Evolutionary conservation across 2,113 vertebrate genomes (phyloP), one percentile per base, ranked within the genome.

Genomic region (Cyanoderma ruficeps): DNA sequence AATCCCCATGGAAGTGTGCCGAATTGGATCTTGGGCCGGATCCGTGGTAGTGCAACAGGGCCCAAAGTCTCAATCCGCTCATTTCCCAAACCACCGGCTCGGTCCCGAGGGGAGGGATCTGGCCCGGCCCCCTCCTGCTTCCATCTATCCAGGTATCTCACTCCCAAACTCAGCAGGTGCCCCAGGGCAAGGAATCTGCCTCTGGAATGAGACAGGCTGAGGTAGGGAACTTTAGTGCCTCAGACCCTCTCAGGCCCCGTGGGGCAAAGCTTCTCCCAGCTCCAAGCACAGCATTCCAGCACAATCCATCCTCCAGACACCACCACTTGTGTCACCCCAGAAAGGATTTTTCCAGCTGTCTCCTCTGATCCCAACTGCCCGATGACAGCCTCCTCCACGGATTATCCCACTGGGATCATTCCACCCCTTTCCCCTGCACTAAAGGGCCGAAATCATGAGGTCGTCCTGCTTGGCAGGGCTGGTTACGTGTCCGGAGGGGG

Each of bases 391-490:
- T 91, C 57, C 84, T 96, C 92, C 87, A 37, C n/a, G 65, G 11
- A n/a, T 87, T 83, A 90, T 87, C 94, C 95, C 94, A 91, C 94
- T 89, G 6, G 92, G 92, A 93, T 94, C 87, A 77, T 80, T 20
- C 14, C 86, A 83, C 41, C 70, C 94, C 69, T 83, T 72, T 18
- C 42, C 78, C 96, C 83, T 86, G 82, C 87, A 92, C 97, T 98
- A 98, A 85, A 98, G 98, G 52, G 98, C 98, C 0, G 98, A 98
- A 96, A 98, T 98, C 94, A 98, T 97, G 92, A 98, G 96, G 84
- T 98, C 98, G 8, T 98, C 98, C 96, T 98, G 98, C 97, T 98
- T 98, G 95, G 97, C 77, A 44, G 98, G 98, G 94, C 97, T 97
- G 94, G 97, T 96, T 87, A 96, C 93, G 0, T 50, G 97, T 88